These are phyloP conservation scores for Sarcophaga bullata DNA, from an alignment of 1,140 invertebrate species.

Conservation along the genomic window DNA sequence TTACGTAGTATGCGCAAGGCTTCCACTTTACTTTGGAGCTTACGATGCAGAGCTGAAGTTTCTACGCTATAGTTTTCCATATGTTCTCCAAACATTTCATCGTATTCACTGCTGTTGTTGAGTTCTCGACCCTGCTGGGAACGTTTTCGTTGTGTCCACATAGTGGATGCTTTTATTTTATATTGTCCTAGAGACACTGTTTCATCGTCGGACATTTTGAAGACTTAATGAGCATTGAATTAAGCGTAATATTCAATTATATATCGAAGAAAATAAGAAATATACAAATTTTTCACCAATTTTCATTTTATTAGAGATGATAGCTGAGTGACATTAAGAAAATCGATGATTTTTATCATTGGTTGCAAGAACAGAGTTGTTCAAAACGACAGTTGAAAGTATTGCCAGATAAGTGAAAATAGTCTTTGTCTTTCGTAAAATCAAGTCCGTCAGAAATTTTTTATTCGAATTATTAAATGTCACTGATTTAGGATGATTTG, in stretches of 20 bases:
- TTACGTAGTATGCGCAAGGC: constrained; percentile 79
- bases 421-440: too few relatives aligned
- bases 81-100: constrained; percentile 49
- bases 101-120: not conserved
- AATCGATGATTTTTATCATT: not conserved
- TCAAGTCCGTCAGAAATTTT: too few relatives aligned
- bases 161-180: constrained; percentile 14
- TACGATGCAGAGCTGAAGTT: constrained; percentile 73
- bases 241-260: not conserved
- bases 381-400: not conserved
- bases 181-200: constrained; percentile 29
- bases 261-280: not conserved
- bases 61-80: constrained; percentile 59
- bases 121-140: constrained; percentile 10
- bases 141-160: constrained; percentile 34
- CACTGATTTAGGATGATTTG: too few relatives aligned
- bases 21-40: constrained; percentile 83
- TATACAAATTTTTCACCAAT: constrained; percentile 19
- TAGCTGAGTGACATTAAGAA: not conserved
- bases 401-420: not conserved
- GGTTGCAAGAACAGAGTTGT: not conserved
- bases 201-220: constrained; percentile 45
- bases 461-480: too few relatives aligned
- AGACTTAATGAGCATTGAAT: not conserved
- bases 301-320: constrained; percentile 25